Percentiles rank a stretch among this genome's conserved stretches.
phyloP scores from a whole-genome alignment of 2,797 vertebrate genomes.

The Lateolabrax maculatus region DNA sequence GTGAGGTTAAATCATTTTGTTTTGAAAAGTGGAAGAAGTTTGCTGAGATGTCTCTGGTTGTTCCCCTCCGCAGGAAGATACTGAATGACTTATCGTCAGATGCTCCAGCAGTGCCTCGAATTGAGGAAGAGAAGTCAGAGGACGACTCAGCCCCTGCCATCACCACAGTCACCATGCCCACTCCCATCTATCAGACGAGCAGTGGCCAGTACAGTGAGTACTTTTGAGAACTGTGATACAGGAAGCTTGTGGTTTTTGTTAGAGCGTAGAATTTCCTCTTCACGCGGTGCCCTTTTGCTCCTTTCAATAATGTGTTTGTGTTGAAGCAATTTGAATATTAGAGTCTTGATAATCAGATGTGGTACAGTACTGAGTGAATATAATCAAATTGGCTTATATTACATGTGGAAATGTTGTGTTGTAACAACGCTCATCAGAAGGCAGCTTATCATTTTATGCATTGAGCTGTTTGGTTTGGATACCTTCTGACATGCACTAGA shows the following conservation, averaged over 20 bases:
- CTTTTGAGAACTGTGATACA: neutral
- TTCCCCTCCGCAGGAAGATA: slow-evolving; percentile 90
- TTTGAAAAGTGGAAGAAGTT: neutral
- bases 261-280: slow-evolving; percentile 6
- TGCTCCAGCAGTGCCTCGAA: slow-evolving; percentile 94
- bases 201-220: slow-evolving; percentile 98
- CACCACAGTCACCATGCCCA: slow-evolving; percentile 98
- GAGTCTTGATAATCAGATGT: neutral
- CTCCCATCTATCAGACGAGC: slow-evolving; percentile 99
- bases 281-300: neutral
- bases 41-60: slow-evolving; percentile 10
- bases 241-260: neutral
- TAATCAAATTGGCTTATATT: neutral
- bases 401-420: neutral
- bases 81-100: slow-evolving; percentile 99
- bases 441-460: neutral
- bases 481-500: neutral
- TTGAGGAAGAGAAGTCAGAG: slow-evolving; percentile 99
- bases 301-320: neutral
- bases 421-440: no score
- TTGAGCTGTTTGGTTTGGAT: neutral
- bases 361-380: neutral
- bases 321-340: neutral
- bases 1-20: neutral
- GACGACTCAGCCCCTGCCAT: slow-evolving; percentile 95